Conservation (phyloP, 2,113 vertebrate species). For the Sterna hirundo region DNA sequence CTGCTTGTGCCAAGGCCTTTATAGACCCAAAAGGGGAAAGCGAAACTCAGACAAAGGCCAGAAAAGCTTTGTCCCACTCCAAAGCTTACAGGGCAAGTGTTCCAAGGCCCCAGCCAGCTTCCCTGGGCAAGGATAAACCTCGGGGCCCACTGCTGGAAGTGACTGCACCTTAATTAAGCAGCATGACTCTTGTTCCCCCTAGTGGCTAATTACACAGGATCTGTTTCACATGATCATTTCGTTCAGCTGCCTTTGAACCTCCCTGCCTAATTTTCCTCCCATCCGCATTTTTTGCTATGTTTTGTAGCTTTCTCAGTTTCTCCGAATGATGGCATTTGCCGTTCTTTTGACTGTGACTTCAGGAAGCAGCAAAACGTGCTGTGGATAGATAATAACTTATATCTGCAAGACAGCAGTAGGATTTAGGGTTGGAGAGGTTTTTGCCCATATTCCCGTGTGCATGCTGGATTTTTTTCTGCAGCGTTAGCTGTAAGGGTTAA, state of each 20-base stretch:
- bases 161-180: conserved; percentile 30
- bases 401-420: background rate
- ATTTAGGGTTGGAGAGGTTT: background rate
- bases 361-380: background rate
- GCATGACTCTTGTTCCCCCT: conserved; percentile 59
- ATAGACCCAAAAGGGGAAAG: background rate
- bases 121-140: background rate
- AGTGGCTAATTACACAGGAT: conserved; percentile 23
- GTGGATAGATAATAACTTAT: background rate
- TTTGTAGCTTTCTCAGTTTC: background rate
- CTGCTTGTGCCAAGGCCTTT: background rate
- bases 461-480: background rate
- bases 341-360: background rate
- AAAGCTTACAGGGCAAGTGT: background rate
- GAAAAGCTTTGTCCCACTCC: background rate
- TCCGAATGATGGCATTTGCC: background rate
- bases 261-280: background rate
- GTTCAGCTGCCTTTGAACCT: background rate
- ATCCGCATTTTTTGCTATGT: background rate
- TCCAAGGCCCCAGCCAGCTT: background rate
- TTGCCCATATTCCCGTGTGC: background rate
- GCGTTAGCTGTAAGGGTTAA: background rate
- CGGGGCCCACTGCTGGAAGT: background rate
- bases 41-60: background rate
- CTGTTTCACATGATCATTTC: background rate